Evolutionary conservation across 2,888 invertebrate species (phyloP).

Genomic region (Nemoura dubitans): DNA sequence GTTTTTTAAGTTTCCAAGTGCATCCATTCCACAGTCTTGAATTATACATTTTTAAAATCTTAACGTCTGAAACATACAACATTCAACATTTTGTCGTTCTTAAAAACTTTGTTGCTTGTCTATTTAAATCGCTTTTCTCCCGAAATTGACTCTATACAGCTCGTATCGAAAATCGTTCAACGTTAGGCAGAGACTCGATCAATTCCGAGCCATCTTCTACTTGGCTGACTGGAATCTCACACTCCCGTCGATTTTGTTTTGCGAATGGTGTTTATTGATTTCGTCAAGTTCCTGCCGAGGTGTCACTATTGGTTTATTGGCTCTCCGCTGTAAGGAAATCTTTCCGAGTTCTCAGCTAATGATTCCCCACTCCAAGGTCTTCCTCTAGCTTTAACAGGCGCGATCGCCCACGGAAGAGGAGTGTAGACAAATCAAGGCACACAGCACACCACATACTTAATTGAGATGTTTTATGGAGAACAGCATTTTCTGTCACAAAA

Average conservation of each 20-base stretch:
- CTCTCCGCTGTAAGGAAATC: neutral
- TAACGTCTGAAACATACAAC: no score
- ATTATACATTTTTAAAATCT: no score
- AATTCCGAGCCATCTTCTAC: conserved; percentile 19
- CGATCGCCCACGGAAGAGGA: neutral
- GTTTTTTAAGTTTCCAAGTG: no score
- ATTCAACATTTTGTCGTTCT: no score
- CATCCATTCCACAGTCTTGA: no score
- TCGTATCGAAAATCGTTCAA: neutral
- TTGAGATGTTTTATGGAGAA: no score
- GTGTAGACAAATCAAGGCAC: neutral
- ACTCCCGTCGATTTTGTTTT: neutral
- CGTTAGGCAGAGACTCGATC: neutral
- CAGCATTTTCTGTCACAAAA: neutral
- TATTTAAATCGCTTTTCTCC: neutral
- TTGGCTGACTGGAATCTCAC: conserved; percentile 9
- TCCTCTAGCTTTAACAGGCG: neutral
- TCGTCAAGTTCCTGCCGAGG: neutral
- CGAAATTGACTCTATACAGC: neutral
- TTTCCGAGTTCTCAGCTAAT: neutral
- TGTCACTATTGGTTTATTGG: conserved; percentile 30
- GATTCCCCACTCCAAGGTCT: neutral
- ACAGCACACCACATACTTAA: no score
- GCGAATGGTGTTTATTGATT: conserved; percentile 5
- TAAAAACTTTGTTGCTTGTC: no score